Conservation (phyloP, 2,113 vertebrate genomes). For the Macrotus californicus region DNA sequence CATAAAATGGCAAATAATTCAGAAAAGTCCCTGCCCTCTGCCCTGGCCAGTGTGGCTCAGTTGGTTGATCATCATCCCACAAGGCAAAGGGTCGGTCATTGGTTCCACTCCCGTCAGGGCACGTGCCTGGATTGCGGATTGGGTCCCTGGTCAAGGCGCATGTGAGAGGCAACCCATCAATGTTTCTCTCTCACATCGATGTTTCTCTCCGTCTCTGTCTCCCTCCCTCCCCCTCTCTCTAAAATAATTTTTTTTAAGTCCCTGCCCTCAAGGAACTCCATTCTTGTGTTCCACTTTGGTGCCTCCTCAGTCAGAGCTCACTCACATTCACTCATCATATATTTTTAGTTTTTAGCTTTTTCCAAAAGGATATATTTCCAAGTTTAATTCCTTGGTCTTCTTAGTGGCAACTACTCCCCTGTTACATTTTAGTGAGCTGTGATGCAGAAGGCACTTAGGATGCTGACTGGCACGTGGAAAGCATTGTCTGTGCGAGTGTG, state of each 20-base stretch:
- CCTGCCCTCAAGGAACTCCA: not conserved
- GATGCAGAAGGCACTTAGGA: not conserved
- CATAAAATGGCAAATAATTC: not conserved
- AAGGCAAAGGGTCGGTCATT: too few species aligned
- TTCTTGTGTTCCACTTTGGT: not conserved
- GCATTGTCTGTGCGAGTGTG: not conserved
- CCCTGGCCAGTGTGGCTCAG: not conserved
- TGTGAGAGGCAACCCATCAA: too few species aligned
- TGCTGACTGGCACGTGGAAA: not conserved
- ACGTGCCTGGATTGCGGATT: too few species aligned
- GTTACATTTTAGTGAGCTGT: not conserved
- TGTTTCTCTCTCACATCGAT: too few species aligned
- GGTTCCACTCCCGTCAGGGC: too few species aligned
- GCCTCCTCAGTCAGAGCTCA: not conserved
- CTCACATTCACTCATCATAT: not conserved
- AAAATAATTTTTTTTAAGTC: not conserved
- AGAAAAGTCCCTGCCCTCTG: not conserved
- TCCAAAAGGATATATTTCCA: not conserved
- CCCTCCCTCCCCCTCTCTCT: too few species aligned
- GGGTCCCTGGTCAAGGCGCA: too few species aligned
- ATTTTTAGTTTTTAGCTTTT: slow-evolving; percentile 3
- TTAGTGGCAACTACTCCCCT: not conserved
- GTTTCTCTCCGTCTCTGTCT: too few species aligned
- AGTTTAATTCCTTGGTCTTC: not conserved
- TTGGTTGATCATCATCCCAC: too few species aligned